A percentile compares a stretch with the other conserved stretches of the same genome.
These are phyloP conservation scores for Liopterus haemorrhoidalis DNA, from an alignment of 2,888 invertebrate species.

Conservation along the genomic window DNA sequence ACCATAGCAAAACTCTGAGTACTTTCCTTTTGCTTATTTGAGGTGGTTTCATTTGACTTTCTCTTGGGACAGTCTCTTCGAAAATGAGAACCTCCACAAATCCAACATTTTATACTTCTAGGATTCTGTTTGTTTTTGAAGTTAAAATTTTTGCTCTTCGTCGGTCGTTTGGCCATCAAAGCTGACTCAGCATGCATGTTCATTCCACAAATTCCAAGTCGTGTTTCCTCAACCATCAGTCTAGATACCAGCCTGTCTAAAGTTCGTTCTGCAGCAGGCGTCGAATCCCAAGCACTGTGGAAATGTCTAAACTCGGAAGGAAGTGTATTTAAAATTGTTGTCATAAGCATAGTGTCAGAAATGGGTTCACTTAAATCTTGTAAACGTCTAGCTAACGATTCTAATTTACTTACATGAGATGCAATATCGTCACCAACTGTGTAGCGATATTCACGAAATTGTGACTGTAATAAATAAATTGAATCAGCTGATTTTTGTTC, in stretches of 20 bases:
- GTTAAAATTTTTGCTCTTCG: no score
- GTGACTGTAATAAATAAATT: conserved; percentile 15
- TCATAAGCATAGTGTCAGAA: conserved; percentile 18
- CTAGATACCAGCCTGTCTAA: conserved; percentile 16
- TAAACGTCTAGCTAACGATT: conserved; percentile 13
- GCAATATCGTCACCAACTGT: conserved; percentile 16
- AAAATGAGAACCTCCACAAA: no score
- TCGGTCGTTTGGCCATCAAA: no score
- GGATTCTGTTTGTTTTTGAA: no score
- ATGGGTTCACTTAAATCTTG: conserved; percentile 11
- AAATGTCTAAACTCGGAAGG: conserved; percentile 21
- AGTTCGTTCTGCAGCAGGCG: conserved; percentile 10
- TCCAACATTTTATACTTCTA: no score
- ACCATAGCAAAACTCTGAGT: no score
- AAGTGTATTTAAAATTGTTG: conserved; percentile 18
- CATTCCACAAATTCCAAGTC: conserved; percentile 12
- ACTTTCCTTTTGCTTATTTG: no score
- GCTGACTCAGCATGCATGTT: conserved; percentile 12
- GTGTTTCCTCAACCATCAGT: conserved; percentile 18
- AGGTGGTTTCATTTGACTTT: no score
- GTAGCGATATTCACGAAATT: conserved; percentile 16
- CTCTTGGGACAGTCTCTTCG: no score
- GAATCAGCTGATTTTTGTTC: conserved; percentile 12
- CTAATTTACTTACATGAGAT: conserved; percentile 14
- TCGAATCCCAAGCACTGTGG: conserved; percentile 25